Evolutionary conservation across 2,113 vertebrate species (phyloP).

Genomic region (Hippocampus zosterae): DNA sequence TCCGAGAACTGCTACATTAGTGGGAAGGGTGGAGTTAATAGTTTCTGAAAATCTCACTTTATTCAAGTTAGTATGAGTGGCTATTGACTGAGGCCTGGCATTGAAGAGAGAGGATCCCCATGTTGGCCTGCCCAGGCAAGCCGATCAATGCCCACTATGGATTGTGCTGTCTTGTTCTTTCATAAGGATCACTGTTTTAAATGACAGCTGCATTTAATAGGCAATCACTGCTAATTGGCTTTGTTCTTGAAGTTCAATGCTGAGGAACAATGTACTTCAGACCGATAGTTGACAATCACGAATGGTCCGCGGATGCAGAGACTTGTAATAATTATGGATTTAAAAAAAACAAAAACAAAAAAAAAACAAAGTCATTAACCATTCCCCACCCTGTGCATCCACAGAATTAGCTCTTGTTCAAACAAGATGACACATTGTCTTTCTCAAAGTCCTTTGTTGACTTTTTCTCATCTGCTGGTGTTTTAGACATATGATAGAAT

Average conservation of each 20-base stretch:
- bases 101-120: constrained; percentile 61
- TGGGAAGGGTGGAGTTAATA: constrained; percentile 68
- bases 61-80: constrained; percentile 70
- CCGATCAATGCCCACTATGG: constrained; percentile 73
- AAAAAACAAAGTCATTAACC: constrained; percentile 36
- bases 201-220: constrained; percentile 79
- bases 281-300: constrained; percentile 63
- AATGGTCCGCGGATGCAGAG: constrained; percentile 61
- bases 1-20: constrained; percentile 73
- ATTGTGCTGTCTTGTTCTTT: constrained; percentile 75
- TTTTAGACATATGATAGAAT: constrained; percentile 59
- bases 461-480: constrained; percentile 41
- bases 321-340: constrained; percentile 72
- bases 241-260: constrained; percentile 70
- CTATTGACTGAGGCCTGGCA: constrained; percentile 69
- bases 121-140: constrained; percentile 59
- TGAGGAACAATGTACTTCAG: constrained; percentile 70
- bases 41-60: constrained; percentile 71
- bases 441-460: constrained; percentile 53
- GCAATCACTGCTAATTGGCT: constrained; percentile 78
- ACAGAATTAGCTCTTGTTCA: constrained; percentile 7
- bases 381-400: background rate
- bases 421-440: constrained; percentile 33
- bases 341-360: background rate
- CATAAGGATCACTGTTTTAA: constrained; percentile 78